A percentile compares a stretch with the other conserved stretches of the same genome.
Evolutionary conservation across 2,888 invertebrate genomes (phyloP).

Genomic region (Acronicta psi): DNA sequence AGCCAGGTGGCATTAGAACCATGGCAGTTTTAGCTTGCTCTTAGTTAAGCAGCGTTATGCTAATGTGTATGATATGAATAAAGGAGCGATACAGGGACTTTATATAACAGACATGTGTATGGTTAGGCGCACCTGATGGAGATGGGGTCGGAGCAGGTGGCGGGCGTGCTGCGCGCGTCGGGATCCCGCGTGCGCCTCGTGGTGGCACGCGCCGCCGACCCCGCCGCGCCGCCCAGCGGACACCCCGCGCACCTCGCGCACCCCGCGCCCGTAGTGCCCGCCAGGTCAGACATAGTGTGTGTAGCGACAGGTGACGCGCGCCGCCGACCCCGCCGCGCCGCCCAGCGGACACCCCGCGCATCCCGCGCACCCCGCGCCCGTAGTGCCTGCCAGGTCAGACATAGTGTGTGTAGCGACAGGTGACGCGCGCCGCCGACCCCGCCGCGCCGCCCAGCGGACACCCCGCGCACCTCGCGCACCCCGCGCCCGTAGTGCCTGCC

Average conservation of each 20-base stretch:
- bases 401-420: neutral
- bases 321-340: conserved; percentile 93
- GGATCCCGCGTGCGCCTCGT: conserved; percentile 98
- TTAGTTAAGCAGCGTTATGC: too few relatives aligned
- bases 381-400: conserved; percentile 90
- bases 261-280: conserved; percentile 91
- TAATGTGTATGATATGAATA: neutral
- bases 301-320: conserved; percentile 59
- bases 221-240: conserved; percentile 85
- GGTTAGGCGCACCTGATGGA: conserved; percentile 92
- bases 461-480: conserved; percentile 84
- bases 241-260: conserved; percentile 84
- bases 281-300: conserved; percentile 72
- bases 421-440: conserved; percentile 92
- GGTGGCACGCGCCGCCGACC: conserved; percentile 97
- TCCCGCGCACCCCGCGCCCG: conserved; percentile 90
- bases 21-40: too few relatives aligned
- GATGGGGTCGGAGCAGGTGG: conserved; percentile 99
- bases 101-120: neutral
- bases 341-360: conserved; percentile 30
- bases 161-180: conserved; percentile 97
- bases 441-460: conserved; percentile 79
- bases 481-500: conserved; percentile 91
- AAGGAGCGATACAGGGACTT: neutral
- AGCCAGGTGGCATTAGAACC: too few relatives aligned